A percentile compares a stretch with the other conserved stretches of the same genome.
These are phyloP conservation scores for Alentia gelatinosa DNA, from an alignment of 2,888 invertebrate species.

Conservation along the genomic window DNA sequence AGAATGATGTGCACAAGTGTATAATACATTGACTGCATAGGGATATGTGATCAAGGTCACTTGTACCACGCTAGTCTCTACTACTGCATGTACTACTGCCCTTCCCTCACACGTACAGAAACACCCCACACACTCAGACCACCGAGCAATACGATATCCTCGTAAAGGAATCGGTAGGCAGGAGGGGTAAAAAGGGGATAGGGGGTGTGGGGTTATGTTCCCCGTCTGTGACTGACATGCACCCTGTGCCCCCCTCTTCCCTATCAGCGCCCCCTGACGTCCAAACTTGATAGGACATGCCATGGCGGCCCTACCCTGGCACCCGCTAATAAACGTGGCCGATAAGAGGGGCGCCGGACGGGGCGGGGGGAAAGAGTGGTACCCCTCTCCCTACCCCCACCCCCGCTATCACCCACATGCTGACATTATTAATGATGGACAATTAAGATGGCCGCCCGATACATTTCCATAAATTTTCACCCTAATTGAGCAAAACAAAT, in stretches of 20 bases:
- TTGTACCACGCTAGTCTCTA: too few relatives aligned
- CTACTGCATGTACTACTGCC: too few relatives aligned
- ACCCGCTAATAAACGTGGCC: not conserved
- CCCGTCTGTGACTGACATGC: not conserved
- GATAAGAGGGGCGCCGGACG: not conserved
- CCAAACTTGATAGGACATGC: not conserved
- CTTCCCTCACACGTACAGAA: too few relatives aligned
- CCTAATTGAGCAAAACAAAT: constrained; percentile 53
- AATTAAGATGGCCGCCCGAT: constrained; percentile 32
- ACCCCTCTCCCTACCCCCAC: not conserved
- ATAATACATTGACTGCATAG: too few relatives aligned
- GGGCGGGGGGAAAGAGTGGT: not conserved
- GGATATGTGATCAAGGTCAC: too few relatives aligned
- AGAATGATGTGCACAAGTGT: too few relatives aligned
- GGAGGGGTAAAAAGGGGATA: too few relatives aligned
- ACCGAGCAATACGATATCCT: too few relatives aligned
- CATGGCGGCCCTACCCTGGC: not conserved
- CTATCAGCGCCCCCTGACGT: not conserved
- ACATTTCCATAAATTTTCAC: constrained; percentile 40
- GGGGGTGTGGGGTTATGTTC: not conserved
- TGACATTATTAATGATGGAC: constrained; percentile 51
- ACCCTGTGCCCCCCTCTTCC: not conserved
- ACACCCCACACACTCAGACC: too few relatives aligned
- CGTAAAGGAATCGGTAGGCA: too few relatives aligned
- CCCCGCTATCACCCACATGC: not conserved